Evolutionary conservation across 2,797 vertebrate genomes (phyloP).

Genomic region (Merluccius polli): DNA sequence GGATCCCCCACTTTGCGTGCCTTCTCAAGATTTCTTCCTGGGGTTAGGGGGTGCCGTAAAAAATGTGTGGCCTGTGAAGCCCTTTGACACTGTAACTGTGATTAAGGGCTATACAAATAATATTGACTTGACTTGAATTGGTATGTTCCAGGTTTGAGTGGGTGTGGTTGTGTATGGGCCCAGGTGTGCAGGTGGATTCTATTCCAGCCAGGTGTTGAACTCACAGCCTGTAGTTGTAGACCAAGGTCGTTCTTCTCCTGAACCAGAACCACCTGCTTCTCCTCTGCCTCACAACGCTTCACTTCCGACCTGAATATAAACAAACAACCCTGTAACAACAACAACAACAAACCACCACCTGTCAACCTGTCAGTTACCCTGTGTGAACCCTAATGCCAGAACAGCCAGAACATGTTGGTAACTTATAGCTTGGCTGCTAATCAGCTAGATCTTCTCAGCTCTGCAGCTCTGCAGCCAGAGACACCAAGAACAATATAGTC

Average conservation of each 20-base stretch:
- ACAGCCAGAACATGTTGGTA: neutral
- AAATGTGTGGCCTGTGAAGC: no score
- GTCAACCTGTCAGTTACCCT: no score
- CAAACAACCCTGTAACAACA: neutral
- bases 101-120: no score
- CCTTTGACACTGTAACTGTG: no score
- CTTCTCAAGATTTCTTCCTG: no score
- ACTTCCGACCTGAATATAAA: constrained; percentile 68
- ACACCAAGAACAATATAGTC: neutral
- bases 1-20: no score
- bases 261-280: constrained; percentile 82
- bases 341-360: neutral
- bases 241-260: constrained; percentile 84
- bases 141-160: neutral
- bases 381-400: neutral
- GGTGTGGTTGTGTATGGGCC: neutral
- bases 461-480: neutral
- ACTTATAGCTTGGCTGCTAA: neutral
- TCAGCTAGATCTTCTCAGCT: neutral
- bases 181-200: no score
- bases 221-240: constrained; percentile 88
- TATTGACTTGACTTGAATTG: no score
- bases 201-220: constrained; percentile 8
- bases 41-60: no score
- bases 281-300: constrained; percentile 84